Evolutionary conservation across 2,113 vertebrate species (phyloP).

Genomic region (Burhinus oedicnemus): DNA sequence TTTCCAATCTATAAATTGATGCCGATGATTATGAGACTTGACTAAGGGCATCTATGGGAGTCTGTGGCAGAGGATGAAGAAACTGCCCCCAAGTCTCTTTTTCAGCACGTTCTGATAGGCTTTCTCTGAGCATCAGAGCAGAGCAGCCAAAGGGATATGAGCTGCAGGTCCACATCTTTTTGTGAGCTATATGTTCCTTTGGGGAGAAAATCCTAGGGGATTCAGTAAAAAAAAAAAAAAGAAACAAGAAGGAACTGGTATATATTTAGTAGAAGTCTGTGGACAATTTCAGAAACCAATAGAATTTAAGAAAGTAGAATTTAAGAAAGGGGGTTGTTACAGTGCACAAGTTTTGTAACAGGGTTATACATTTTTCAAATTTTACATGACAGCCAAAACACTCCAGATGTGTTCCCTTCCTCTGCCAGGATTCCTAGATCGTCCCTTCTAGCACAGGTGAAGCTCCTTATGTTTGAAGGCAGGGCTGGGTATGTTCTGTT

Average conservation of each 20-base stretch:
- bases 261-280: not conserved
- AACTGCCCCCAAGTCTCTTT: not conserved
- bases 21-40: not conserved
- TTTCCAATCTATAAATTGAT: not conserved
- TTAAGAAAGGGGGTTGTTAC: not conserved
- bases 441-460: accelerated
- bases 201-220: not conserved
- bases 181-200: not conserved
- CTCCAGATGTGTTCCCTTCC: not conserved
- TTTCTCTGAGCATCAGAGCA: not conserved
- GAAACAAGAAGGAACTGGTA: not conserved
- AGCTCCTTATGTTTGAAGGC: not conserved
- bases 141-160: not conserved
- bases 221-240: not conserved
- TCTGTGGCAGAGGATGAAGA: not conserved
- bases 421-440: slow-evolving; percentile 5
- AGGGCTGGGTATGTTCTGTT: not conserved
- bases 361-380: not conserved
- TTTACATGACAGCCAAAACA: not conserved
- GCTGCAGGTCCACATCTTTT: not conserved
- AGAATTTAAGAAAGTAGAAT: not conserved
- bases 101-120: not conserved
- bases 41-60: not conserved
- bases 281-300: not conserved
- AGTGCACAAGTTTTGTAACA: not conserved